These are phyloP conservation scores for Cerastis rubricosa DNA, from an alignment of 2,888 invertebrate genomes.

Conservation along the genomic window DNA sequence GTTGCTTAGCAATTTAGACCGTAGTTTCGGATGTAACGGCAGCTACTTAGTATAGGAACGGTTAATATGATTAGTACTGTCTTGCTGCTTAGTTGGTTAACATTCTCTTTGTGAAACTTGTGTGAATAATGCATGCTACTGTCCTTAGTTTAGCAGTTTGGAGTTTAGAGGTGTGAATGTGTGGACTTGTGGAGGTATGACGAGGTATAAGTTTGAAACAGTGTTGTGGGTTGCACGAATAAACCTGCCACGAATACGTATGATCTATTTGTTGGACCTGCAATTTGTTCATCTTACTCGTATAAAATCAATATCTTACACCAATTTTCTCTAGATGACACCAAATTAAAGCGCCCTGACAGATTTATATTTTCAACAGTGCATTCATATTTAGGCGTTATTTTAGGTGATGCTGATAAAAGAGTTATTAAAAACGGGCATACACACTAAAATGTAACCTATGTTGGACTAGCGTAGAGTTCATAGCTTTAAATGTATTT, in stretches of 20 bases:
- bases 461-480: background rate
- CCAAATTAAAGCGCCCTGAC: background rate
- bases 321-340: background rate
- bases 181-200: slow-evolving; percentile 24
- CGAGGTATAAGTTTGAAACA: slow-evolving; percentile 7
- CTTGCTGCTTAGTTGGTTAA: slow-evolving; percentile 55
- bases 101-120: slow-evolving; percentile 65
- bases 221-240: background rate
- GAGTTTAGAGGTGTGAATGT: slow-evolving; percentile 46
- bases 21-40: slow-evolving; percentile 64
- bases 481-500: background rate
- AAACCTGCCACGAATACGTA: background rate
- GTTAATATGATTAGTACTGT: slow-evolving; percentile 65
- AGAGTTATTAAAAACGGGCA: background rate
- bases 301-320: background rate
- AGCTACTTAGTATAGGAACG: slow-evolving; percentile 52
- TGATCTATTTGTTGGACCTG: background rate
- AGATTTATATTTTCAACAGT: background rate
- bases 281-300: background rate
- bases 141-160: slow-evolving; percentile 57
- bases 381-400: background rate
- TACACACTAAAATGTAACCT: background rate
- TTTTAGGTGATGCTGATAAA: background rate
- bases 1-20: slow-evolving; percentile 59
- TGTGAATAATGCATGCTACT: slow-evolving; percentile 63